Evolutionary conservation across 2,888 invertebrate species (phyloP).

Genomic region (Drosophila vallismaia): DNA sequence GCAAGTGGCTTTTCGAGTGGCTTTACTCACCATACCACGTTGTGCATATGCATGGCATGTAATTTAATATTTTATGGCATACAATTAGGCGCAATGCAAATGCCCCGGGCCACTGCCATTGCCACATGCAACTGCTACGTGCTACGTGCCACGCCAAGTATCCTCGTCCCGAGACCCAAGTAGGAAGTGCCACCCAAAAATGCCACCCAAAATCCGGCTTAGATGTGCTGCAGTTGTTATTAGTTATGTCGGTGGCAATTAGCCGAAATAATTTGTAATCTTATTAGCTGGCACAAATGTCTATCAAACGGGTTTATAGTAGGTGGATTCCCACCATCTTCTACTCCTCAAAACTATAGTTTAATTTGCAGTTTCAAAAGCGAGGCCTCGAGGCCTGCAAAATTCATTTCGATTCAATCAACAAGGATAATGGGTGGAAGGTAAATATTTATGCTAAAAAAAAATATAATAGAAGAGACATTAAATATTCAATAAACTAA

Average conservation of each 20-base stretch:
- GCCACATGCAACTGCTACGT: conserved; percentile 40
- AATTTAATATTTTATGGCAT: conserved; percentile 78
- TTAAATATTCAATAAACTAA: no score
- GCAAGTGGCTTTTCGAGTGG: background rate
- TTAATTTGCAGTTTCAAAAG: background rate
- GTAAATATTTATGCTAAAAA: no score
- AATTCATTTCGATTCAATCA: conserved; percentile 67
- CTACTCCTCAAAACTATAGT: background rate
- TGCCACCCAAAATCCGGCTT: conserved; percentile 2
- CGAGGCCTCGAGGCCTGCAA: conserved; percentile 21
- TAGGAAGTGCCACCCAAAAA: background rate
- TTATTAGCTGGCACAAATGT: conserved; percentile 57
- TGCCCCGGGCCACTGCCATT: conserved; percentile 25
- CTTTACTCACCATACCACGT: conserved; percentile 7
- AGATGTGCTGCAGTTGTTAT: conserved; percentile 70
- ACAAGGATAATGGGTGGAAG: conserved; percentile 35
- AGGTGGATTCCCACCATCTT: background rate
- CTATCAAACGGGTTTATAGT: conserved; percentile 38
- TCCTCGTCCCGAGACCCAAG: background rate
- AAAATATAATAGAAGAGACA: no score
- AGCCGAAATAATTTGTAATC: conserved; percentile 78
- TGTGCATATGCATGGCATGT: conserved; percentile 69
- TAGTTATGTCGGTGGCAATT: conserved; percentile 78
- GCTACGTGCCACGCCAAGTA: conserved; percentile 16
- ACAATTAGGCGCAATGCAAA: conserved; percentile 70